phyloP scores from a whole-genome alignment of 2,113 vertebrate species.

The Xenopus tropicalis region UCB_Xtro_10.0 CM004448.2:57832501-57833000 shows the following conservation, averaged over 20 bases:
- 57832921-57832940: conserved; percentile 51
- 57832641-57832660: conserved; percentile 39
- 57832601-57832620: conserved; percentile 3
- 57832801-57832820: conserved; percentile 51
- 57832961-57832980: conserved; percentile 46
- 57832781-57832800: conserved; percentile 47
- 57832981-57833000: conserved; percentile 40
- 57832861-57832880: conserved; percentile 58
- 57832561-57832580: conserved; percentile 24
- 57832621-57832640: conserved; percentile 15
- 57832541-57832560: conserved; percentile 21
- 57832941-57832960: conserved; percentile 43
- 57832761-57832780: conserved; percentile 36
- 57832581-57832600: conserved; percentile 27
- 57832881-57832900: conserved; percentile 61
- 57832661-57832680: conserved; percentile 43
- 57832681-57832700: conserved; percentile 35
- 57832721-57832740: conserved; percentile 28
- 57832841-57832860: conserved; percentile 50
- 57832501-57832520: conserved; percentile 50
- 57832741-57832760: conserved; percentile 22
- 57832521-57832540: conserved; percentile 34
- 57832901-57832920: conserved; percentile 58
- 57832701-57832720: conserved; percentile 36
- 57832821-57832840: conserved; percentile 51